Base-by-base conservation (phyloP, 2,888 invertebrate species). In the Melanotus villosus region DNA sequence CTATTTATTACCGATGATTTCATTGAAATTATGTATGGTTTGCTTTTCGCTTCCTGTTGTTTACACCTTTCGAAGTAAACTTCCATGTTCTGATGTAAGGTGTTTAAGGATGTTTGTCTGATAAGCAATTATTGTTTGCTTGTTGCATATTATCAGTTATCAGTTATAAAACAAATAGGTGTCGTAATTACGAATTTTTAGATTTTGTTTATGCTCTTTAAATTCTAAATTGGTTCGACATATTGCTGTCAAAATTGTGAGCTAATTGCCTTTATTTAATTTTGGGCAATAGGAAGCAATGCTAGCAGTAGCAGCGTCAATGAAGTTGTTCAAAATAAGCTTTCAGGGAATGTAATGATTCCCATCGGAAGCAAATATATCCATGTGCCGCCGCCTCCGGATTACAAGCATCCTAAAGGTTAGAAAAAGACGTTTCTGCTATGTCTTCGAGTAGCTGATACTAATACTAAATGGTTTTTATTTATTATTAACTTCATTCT, bases 291-390 rank as follows among this genome's bases (percentile, higher is more conserved):
- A 87, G 87, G 88, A 77, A 84, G 88, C 81, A 83, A 79, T 82
- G 78, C 79, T 81, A 83, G 89, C 80, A 89, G 88, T 84, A 88
- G 86, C 78, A 80, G 80, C 76, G 71, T 78, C 76, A 77, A 78
- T 74, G 84, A 90, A 86, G 83, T 77, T 71, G 67, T 77, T 68
- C 72, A 77, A 58, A 73, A 76, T 76, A 78, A 78, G 74, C 87
- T 91, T 81, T 91, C 91, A 75, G 93, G 92, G 82, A 94, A 93
- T 87, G 90, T 92, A 83, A 86, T 90, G 76, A 90, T 92, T 87
- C 91, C 93, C 81, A 89, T 92, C 79, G 93, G 93, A 86, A 91
- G 93, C 87, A 91, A 90, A 84, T 90, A 91, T 85, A 88, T 93
- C 79, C 93, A 93, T 86, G 93, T 93, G 83, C 91, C 91, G 77